A percentile compares a stretch with the other conserved stretches of the same genome.
Conservation (phyloP, 1,140 invertebrate species). For the Hormaphis cornu region DNA sequence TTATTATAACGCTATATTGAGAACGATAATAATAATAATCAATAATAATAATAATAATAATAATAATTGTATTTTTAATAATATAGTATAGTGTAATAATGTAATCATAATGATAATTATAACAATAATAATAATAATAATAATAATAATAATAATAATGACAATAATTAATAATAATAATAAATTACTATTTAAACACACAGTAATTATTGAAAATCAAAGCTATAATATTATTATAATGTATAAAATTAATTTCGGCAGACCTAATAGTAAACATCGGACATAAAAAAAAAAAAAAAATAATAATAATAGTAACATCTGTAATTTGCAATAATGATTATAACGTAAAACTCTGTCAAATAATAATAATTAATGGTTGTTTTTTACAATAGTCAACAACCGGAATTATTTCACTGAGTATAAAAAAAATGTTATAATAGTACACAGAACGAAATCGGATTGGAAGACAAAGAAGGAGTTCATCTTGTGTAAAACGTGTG, state of each 20-base stretch:
- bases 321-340: slow-evolving; percentile 18
- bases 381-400: slow-evolving; percentile 13
- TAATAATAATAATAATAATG: slow-evolving; percentile 24
- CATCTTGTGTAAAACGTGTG: slow-evolving; percentile 12
- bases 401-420: neutral
- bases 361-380: neutral
- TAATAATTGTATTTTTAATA: slow-evolving; percentile 25
- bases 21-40: slow-evolving; percentile 9
- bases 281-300: no score
- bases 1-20: neutral
- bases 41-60: slow-evolving; percentile 12
- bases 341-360: neutral
- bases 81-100: no score
- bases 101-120: slow-evolving; percentile 8
- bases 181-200: slow-evolving; percentile 24
- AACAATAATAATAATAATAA: slow-evolving; percentile 3
- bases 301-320: no score
- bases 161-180: slow-evolving; percentile 1
- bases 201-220: slow-evolving; percentile 22
- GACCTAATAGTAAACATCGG: slow-evolving; percentile 15
- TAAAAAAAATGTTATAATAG: neutral
- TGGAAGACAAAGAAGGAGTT: slow-evolving; percentile 33
- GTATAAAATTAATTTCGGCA: slow-evolving; percentile 17
- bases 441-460: slow-evolving; percentile 23
- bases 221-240: slow-evolving; percentile 14